A percentile compares a stretch with the other conserved stretches of the same genome.
Conservation (phyloP, 2,888 invertebrate genomes). For the Nomada goodeniana region DNA sequence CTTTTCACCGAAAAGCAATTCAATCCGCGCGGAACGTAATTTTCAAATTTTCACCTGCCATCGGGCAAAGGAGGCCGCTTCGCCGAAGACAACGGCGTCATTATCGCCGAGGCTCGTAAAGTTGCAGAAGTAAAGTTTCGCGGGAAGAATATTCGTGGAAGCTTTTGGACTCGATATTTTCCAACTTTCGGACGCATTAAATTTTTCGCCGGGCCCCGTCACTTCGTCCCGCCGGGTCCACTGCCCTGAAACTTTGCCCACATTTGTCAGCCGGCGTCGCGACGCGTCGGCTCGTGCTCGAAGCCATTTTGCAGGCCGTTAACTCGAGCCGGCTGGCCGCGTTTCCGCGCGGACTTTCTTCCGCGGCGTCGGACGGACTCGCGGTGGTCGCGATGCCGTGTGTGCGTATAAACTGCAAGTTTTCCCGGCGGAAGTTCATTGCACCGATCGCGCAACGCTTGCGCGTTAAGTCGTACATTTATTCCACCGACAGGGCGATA, state of each 20-base stretch:
- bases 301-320: conserved; percentile 27
- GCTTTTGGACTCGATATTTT: background rate
- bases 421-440: conserved; percentile 16
- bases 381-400: background rate
- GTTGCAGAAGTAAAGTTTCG: background rate
- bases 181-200: conserved; percentile 5
- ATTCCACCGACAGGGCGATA: conserved; percentile 26
- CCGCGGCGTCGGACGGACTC: background rate
- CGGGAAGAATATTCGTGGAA: background rate
- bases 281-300: background rate
- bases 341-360: conserved; percentile 21
- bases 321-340: conserved; percentile 19
- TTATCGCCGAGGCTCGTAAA: background rate
- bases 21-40: too few species aligned
- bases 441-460: conserved; percentile 21
- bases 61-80: too few species aligned
- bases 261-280: conserved; percentile 11
- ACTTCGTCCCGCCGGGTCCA: background rate
- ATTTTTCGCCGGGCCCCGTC: background rate
- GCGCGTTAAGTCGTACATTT: conserved; percentile 27
- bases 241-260: background rate
- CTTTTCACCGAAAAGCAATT: too few species aligned
- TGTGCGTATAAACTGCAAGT: conserved; percentile 10
- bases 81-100: too few species aligned
- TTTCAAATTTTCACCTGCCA: too few species aligned